phyloP scores from a whole-genome alignment of 2,113 vertebrate genomes.

The crab-eating macaque (Macaca fascicularis) region T2T-MFA8v1.1 NC_088386.1:43072001-43072500 shows the following conservation, averaged over 20 bases:
- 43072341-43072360: conserved; percentile 65
- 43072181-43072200: conserved; percentile 67
- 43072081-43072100: conserved; percentile 70
- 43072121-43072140: conserved; percentile 64
- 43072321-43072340: conserved; percentile 72
- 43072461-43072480: not conserved
- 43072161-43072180: conserved; percentile 44
- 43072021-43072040: conserved; percentile 77
- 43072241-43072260: conserved; percentile 64
- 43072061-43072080: conserved; percentile 80
- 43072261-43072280: conserved; percentile 53
- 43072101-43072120: conserved; percentile 76
- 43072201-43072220: conserved; percentile 67
- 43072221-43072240: conserved; percentile 70
- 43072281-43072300: conserved; percentile 69
- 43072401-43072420: conserved; percentile 28
- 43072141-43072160: conserved; percentile 46
- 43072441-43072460: not conserved
- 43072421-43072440: conserved; percentile 42
- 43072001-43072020: conserved; percentile 67
- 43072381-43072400: conserved; percentile 45
- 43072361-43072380: conserved; percentile 22
- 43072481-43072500: not conserved
- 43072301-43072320: conserved; percentile 74
- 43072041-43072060: conserved; percentile 58